These are phyloP conservation scores for Pygoscelis adeliae DNA, from an alignment of 2,113 vertebrate genomes.

Conservation along the genomic window DNA sequence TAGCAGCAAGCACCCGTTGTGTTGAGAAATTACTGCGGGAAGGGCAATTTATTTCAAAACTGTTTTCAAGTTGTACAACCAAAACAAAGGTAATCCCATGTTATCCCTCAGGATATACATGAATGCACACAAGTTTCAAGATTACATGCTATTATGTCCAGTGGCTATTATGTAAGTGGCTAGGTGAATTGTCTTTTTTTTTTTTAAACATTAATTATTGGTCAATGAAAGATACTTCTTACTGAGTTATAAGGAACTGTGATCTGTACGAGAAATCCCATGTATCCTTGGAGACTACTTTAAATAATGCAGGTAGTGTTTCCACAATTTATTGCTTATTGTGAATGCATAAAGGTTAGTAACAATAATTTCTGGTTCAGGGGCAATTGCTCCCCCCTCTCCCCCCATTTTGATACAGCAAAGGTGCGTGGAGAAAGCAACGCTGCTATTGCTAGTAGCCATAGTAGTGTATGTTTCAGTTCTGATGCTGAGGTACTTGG, in stretches of 20 bases:
- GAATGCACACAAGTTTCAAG: neutral
- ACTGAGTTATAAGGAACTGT: neutral
- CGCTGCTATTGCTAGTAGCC: neutral
- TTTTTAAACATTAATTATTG: neutral
- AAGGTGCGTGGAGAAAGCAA: neutral
- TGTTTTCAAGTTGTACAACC: neutral
- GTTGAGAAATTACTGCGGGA: neutral
- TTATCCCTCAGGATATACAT: neutral
- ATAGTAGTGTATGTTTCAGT: neutral
- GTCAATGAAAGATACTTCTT: neutral
- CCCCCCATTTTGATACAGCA: neutral
- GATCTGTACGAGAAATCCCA: neutral
- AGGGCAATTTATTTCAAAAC: neutral
- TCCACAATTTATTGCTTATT: neutral
- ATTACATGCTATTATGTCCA: neutral
- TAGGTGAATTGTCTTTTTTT: neutral
- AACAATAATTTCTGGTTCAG: neutral
- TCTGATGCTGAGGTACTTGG: neutral
- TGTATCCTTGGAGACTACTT: neutral
- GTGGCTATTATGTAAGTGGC: neutral
- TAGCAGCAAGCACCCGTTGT: neutral
- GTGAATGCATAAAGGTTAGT: neutral
- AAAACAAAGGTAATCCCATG: neutral
- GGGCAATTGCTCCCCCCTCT: neutral
- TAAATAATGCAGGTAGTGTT: neutral